Evolutionary conservation across 2,888 invertebrate species (phyloP), one percentile per base, ranked within the genome.

Genomic region (Tetranychus truncatus): DNA sequence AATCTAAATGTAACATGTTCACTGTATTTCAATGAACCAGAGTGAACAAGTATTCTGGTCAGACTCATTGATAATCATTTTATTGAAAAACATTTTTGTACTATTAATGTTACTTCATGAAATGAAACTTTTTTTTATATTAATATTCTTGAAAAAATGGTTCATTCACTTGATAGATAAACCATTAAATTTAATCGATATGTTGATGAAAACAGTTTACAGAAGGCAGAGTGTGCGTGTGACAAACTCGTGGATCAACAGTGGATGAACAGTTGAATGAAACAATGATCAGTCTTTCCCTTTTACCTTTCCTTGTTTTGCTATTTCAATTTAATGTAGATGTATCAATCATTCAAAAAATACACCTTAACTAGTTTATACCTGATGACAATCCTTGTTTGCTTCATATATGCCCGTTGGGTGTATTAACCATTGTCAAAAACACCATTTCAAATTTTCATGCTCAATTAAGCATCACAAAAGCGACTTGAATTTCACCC

Each of bases 91-190:
- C 5, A 5, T 34, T 34, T 34, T 34, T 34, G 34, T 34, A 34
- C 4, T 3, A 34, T 34, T 34, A 34, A 34, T 34, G 34, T 34
- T 34, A 34, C 34, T 3, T 4, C 34, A 34, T 34, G 4, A 34
- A 34, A 34, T 34, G 34, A 34, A 34, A 34, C 8, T 77, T 77
- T 9, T 77, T 9, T 24, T 75, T 74, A 18, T 24, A 7, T 34
- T 76, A 66, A 45, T 76, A n/a, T 55, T 46, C 21, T 34, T 34
- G 34, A 34, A 34, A 24, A 34, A 34, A 71, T 21, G 15, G 44
- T 21, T 45, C 65, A 73, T 55, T 73, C 11, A 45, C 15, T 73
- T 34, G 73, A 45, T 11, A 9, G 20, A 44, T 74, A 15, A 18
- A 44, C 24, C 65, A n/a, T 34, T 55, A 55, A 55, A 15, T 55